A percentile compares a stretch with the other conserved stretches of the same genome.
Conservation (phyloP, 1,140 invertebrate species). For the Zaprionus nigranus region DNA sequence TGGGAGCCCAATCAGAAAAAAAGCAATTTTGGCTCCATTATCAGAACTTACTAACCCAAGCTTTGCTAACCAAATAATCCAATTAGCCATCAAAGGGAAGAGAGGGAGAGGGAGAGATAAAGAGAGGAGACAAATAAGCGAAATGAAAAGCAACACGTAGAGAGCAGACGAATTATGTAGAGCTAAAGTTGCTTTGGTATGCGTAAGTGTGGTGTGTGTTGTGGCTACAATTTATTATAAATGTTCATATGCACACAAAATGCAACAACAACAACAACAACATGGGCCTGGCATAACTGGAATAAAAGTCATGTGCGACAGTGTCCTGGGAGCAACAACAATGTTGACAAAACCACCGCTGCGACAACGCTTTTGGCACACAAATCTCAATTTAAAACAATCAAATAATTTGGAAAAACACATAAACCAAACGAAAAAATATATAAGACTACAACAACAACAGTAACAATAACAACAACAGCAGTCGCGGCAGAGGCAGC, state of each 20-base stretch:
- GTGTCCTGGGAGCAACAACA: slow-evolving; percentile 40
- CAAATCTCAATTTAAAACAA: slow-evolving; percentile 81
- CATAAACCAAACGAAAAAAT: slow-evolving; percentile 49
- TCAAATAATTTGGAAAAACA: slow-evolving; percentile 74
- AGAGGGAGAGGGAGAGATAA: not conserved
- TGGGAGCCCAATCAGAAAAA: slow-evolving; percentile 52
- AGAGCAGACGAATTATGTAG: slow-evolving; percentile 21
- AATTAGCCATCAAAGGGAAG: slow-evolving; percentile 45
- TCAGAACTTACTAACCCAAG: not conserved
- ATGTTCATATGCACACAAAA: slow-evolving; percentile 42
- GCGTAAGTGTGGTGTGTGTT: slow-evolving; percentile 4
- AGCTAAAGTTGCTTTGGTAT: slow-evolving; percentile 30
- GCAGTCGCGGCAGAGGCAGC: slow-evolving; percentile 5
- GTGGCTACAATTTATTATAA: slow-evolving; percentile 37
- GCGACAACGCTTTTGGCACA: slow-evolving; percentile 61
- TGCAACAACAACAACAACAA: slow-evolving; percentile 27
- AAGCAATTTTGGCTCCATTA: slow-evolving; percentile 48
- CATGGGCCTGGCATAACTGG: not conserved
- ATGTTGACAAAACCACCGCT: slow-evolving; percentile 32
- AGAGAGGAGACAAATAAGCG: slow-evolving; percentile 27
- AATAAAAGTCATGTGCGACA: slow-evolving; percentile 21
- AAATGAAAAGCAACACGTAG: slow-evolving; percentile 42
- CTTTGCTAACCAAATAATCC: slow-evolving; percentile 32
- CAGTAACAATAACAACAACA: slow-evolving; percentile 25
- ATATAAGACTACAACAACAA: slow-evolving; percentile 24